phyloP scores from a whole-genome alignment of 1,140 invertebrate species.

The Acyrthosiphon pisum region DNA sequence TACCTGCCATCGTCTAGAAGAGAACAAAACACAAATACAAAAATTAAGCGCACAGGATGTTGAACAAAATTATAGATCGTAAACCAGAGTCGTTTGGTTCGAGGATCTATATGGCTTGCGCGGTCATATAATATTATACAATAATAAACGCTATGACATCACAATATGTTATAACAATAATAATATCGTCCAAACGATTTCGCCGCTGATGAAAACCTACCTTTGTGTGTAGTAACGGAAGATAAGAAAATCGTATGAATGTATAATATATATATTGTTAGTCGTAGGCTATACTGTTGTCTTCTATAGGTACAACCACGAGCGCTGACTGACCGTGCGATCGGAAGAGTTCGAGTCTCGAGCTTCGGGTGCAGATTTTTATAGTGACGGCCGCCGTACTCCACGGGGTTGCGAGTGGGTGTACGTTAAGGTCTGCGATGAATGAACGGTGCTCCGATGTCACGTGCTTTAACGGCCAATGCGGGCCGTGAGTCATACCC shows the following conservation, averaged over 20 bases:
- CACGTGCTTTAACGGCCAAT: slow-evolving; percentile 49
- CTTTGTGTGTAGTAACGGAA: neutral
- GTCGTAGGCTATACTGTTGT: neutral
- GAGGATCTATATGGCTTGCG: neutral
- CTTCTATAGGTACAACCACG: neutral
- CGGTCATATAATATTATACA: too few relatives aligned
- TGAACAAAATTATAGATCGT: neutral
- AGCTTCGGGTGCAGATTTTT: slow-evolving; percentile 39
- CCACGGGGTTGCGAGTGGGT: slow-evolving; percentile 45
- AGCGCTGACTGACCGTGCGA: slow-evolving; percentile 21
- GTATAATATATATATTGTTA: neutral
- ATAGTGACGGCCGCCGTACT: slow-evolving; percentile 41
- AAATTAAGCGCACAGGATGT: neutral
- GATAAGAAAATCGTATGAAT: neutral
- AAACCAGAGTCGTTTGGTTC: neutral
- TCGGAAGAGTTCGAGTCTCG: slow-evolving; percentile 7
- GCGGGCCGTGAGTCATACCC: slow-evolving; percentile 50
- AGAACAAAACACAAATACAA: neutral
- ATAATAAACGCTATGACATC: neutral
- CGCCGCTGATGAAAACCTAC: neutral
- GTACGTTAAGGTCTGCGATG: neutral
- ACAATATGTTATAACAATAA: too few relatives aligned
- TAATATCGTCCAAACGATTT: too few relatives aligned
- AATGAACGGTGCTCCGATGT: slow-evolving; percentile 31
- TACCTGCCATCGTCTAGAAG: slow-evolving; percentile 29